Percentiles rank a stretch among this genome's conserved stretches.
These are phyloP conservation scores for Poecilia latipinna DNA, from an alignment of 2,113 vertebrate species.

Conservation along the genomic window DNA sequence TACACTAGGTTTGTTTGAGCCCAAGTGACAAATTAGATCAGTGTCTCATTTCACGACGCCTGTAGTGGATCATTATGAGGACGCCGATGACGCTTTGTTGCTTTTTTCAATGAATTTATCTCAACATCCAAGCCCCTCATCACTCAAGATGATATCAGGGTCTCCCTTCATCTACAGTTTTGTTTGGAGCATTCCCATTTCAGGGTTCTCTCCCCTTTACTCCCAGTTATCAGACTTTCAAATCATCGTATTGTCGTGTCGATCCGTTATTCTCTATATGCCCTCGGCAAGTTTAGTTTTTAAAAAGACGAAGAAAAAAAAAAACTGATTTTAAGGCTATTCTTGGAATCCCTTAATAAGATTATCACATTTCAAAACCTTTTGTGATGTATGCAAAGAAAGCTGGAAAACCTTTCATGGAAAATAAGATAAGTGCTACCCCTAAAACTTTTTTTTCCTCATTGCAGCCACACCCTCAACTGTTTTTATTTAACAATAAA, in stretches of 20 bases:
- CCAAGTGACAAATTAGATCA: constrained; percentile 80
- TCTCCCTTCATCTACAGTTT: constrained; percentile 61
- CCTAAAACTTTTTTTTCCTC: too few relatives aligned
- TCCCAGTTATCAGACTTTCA: constrained; percentile 58
- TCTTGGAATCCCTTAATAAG: not conserved
- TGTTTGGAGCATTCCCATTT: constrained; percentile 59
- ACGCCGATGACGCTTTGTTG: constrained; percentile 34
- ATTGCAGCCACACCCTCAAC: not conserved
- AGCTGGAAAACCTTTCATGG: too few relatives aligned
- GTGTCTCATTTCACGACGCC: constrained; percentile 67
- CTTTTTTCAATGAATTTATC: constrained; percentile 46
- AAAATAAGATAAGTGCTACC: too few relatives aligned
- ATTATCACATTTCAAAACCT: too few relatives aligned
- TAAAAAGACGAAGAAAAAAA: not conserved
- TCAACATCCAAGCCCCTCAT: constrained; percentile 55
- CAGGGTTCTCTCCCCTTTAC: constrained; percentile 51
- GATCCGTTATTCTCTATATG: not conserved
- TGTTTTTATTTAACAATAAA: too few relatives aligned
- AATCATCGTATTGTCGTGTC: constrained; percentile 56
- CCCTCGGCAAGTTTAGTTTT: not conserved
- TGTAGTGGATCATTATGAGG: constrained; percentile 61
- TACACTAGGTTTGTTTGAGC: constrained; percentile 77
- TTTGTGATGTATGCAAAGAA: too few relatives aligned
- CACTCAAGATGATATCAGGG: constrained; percentile 54
- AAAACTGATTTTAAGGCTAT: constrained; percentile 11